Evolutionary conservation across 2,888 invertebrate species (phyloP).

Genomic region (Mylabris sibirica): DNA sequence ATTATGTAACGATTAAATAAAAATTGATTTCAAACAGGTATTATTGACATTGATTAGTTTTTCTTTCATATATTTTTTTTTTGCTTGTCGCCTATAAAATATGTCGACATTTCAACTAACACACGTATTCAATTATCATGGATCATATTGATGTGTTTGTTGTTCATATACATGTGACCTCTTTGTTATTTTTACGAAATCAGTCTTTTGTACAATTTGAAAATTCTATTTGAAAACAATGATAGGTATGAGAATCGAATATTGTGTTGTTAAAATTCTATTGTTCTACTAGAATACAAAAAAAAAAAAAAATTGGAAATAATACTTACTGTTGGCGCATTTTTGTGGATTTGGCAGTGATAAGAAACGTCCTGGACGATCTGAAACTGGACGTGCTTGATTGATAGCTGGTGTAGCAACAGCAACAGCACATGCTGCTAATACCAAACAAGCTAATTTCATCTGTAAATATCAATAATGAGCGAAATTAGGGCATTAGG

Average conservation of each 20-base stretch:
- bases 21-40: background rate
- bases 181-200: constrained; percentile 2
- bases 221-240: background rate
- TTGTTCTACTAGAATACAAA: no score
- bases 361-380: constrained; percentile 83
- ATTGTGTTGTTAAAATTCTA: no score
- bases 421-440: constrained; percentile 69
- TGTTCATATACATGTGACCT: background rate
- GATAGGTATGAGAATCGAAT: background rate
- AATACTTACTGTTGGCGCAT: constrained; percentile 82
- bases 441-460: constrained; percentile 71
- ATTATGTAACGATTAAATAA: background rate
- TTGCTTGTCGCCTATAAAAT: background rate
- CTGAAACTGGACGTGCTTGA: constrained; percentile 70
- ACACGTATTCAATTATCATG: constrained; percentile 1
- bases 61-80: background rate
- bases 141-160: background rate
- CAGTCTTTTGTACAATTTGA: background rate
- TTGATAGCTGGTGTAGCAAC: constrained; percentile 65
- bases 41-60: constrained; percentile 5
- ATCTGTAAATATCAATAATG: constrained; percentile 62
- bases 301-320: no score
- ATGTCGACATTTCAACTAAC: background rate
- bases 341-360: constrained; percentile 82
- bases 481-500: background rate